Percentiles rank a stretch among this genome's conserved stretches.
These are phyloP conservation scores for Uria lomvia DNA, from an alignment of 2,113 vertebrate species.

Conservation along the genomic window DNA sequence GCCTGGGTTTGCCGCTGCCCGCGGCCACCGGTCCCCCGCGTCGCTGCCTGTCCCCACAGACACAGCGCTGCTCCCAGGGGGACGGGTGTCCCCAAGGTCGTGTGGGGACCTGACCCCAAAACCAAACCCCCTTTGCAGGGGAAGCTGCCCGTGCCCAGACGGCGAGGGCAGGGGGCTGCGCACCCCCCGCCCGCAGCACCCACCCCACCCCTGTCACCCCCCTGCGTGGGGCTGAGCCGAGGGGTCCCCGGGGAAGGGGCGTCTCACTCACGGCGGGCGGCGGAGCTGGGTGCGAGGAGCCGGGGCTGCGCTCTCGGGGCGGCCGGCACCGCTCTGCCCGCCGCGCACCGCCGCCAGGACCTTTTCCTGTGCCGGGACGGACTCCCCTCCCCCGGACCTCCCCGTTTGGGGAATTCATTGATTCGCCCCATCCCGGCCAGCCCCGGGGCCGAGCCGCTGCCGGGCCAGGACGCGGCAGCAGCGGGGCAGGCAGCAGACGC, in stretches of 20 bases:
- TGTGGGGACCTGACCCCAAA: neutral
- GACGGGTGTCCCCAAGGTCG: neutral
- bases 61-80: accelerated
- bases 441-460: neutral
- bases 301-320: neutral
- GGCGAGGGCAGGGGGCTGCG: accelerated
- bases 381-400: constrained; percentile 41
- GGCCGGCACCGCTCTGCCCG: neutral
- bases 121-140: neutral
- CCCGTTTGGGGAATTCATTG: constrained; percentile 1
- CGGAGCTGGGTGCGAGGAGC: neutral
- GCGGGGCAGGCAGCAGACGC: neutral
- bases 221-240: neutral
- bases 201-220: neutral
- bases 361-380: constrained; percentile 34
- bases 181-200: neutral
- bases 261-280: constrained; percentile 8
- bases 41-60: neutral
- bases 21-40: accelerated
- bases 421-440: neutral
- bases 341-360: neutral
- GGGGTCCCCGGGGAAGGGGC: neutral
- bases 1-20: neutral
- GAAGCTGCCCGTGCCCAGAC: neutral
- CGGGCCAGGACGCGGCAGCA: neutral